Conservation (phyloP, 2,888 invertebrate species). For the Hydrotaea cyrtoneurina region DNA sequence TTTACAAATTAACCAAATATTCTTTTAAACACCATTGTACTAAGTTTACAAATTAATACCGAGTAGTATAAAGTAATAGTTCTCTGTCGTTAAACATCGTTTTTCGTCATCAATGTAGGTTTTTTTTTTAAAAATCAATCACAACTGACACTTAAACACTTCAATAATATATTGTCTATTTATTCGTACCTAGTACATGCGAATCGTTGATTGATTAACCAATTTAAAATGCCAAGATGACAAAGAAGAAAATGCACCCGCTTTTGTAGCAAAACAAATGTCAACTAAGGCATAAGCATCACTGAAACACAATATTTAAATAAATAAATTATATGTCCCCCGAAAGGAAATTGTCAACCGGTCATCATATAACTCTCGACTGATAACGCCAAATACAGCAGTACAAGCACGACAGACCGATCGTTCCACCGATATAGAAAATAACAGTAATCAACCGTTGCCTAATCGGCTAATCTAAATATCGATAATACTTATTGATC, state of each 20-base stretch:
- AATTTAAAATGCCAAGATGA: not conserved
- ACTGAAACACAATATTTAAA: constrained; percentile 25
- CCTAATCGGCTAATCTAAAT: constrained; percentile 49
- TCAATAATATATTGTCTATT: too few relatives aligned
- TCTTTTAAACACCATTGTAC: too few relatives aligned
- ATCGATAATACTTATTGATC: not conserved
- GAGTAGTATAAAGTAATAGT: too few relatives aligned
- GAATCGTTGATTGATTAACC: not conserved
- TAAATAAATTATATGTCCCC: not conserved
- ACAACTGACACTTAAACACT: too few relatives aligned
- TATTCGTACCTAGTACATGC: constrained; percentile 12
- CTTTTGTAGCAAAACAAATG: constrained; percentile 38
- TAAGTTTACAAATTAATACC: too few relatives aligned
- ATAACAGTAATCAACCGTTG: constrained; percentile 48
- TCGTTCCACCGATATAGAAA: not conserved
- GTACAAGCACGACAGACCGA: not conserved
- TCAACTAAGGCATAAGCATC: constrained; percentile 38
- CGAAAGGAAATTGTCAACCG: constrained; percentile 21
- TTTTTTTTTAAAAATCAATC: too few relatives aligned
- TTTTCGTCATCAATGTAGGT: too few relatives aligned
- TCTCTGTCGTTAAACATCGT: too few relatives aligned
- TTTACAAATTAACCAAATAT: too few relatives aligned
- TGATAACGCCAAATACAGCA: constrained; percentile 18
- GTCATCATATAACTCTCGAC: not conserved
- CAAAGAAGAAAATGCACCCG: constrained; percentile 25